Evolutionary conservation across 1,140 invertebrate species (phyloP).

Genomic region (Melitaea cinxia): DNA sequence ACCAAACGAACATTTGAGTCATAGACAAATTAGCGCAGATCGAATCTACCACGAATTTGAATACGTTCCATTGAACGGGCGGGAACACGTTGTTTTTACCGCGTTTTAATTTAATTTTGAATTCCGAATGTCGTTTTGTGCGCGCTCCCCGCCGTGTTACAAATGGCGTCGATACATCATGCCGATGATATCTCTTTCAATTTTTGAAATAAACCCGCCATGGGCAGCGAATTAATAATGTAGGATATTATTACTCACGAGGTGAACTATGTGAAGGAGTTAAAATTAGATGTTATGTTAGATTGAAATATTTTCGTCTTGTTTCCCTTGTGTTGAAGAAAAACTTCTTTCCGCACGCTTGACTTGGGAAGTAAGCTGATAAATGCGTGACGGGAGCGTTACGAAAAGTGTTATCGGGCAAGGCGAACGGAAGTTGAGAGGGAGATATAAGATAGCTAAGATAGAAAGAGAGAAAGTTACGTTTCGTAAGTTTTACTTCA

Average conservation of each 20-base stretch:
- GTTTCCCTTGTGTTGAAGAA: background rate
- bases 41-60: slow-evolving; percentile 72
- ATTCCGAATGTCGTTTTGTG: slow-evolving; percentile 70
- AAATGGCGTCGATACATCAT: slow-evolving; percentile 79
- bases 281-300: slow-evolving; percentile 37
- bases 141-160: slow-evolving; percentile 73
- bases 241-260: slow-evolving; percentile 53
- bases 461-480: too few species aligned
- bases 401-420: too few species aligned
- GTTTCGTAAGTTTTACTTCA: too few species aligned
- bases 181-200: slow-evolving; percentile 80
- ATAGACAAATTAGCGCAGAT: slow-evolving; percentile 80
- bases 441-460: too few species aligned
- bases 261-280: slow-evolving; percentile 54
- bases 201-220: slow-evolving; percentile 69
- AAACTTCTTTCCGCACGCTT: too few species aligned
- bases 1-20: slow-evolving; percentile 40
- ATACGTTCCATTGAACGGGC: slow-evolving; percentile 58
- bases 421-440: too few species aligned
- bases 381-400: too few species aligned
- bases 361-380: too few species aligned
- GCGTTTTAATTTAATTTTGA: slow-evolving; percentile 79
- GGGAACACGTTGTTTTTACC: slow-evolving; percentile 77
- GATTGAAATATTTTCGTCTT: background rate
- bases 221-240: slow-evolving; percentile 72